Evolutionary conservation across 2,888 invertebrate genomes (phyloP).

Genomic region (Cheilosia variabilis): DNA sequence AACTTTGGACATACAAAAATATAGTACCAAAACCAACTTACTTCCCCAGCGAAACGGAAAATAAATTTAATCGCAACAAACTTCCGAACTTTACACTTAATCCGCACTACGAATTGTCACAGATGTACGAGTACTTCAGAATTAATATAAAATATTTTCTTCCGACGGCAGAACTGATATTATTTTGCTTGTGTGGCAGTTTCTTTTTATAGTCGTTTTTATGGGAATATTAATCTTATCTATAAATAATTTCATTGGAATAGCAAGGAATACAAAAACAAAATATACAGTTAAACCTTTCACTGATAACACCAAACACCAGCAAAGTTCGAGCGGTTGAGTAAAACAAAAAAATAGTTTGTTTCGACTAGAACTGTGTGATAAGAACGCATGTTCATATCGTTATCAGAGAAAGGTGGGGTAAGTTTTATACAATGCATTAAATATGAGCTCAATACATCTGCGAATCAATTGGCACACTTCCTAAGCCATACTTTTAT

Average conservation of each 20-base stretch:
- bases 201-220: conserved; percentile 49
- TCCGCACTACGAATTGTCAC: conserved; percentile 37
- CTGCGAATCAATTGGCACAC: conserved; percentile 5
- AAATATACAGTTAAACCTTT: conserved; percentile 9
- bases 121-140: conserved; percentile 27
- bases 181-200: conserved; percentile 32
- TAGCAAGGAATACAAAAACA: conserved; percentile 10
- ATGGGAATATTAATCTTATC: conserved; percentile 54
- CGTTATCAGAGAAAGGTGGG: conserved; percentile 7
- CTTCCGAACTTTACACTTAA: not conserved
- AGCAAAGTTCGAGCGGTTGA: not conserved
- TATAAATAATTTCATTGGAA: conserved; percentile 55
- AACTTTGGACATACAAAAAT: not conserved
- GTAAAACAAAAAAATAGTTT: not conserved
- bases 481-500: not conserved
- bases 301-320: conserved; percentile 34
- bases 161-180: conserved; percentile 47
- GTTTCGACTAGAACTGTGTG: not conserved
- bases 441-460: not conserved
- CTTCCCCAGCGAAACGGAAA: not conserved
- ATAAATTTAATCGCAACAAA: not conserved
- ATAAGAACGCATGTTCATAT: conserved; percentile 23
- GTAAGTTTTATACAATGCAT: not conserved
- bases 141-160: conserved; percentile 27
- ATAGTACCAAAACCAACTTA: not conserved